Conservation (phyloP, 1,140 invertebrate species). For the Araneus ventricosus region DNA sequence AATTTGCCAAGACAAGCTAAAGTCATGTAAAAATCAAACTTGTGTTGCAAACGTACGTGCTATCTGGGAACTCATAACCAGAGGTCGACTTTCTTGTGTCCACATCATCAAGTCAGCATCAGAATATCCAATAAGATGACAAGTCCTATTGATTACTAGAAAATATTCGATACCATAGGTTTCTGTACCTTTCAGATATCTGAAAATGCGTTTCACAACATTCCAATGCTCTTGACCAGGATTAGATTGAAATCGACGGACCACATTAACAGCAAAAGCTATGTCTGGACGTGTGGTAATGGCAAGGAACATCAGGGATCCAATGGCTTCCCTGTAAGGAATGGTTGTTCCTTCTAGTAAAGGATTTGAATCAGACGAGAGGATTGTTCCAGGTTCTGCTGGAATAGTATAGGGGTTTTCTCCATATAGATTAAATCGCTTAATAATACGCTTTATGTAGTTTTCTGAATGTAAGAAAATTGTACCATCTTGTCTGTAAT, state of each 20-base stretch:
- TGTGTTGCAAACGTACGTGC: too few species aligned
- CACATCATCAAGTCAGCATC: constrained; percentile 80
- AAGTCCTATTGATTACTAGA: not conserved
- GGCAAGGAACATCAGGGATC: constrained; percentile 31
- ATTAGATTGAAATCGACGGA: constrained; percentile 72
- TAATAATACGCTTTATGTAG: too few species aligned
- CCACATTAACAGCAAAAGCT: constrained; percentile 71
- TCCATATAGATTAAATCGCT: too few species aligned
- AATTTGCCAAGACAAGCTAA: too few species aligned
- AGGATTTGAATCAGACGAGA: too few species aligned
- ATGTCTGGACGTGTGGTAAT: constrained; percentile 76
- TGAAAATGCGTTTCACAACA: constrained; percentile 77
- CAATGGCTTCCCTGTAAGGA: too few species aligned
- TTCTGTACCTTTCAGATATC: constrained; percentile 76
- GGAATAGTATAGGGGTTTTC: too few species aligned
- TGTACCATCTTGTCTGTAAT: too few species aligned
- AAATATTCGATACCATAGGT: not conserved
- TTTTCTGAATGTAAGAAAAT: too few species aligned
- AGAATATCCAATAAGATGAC: constrained; percentile 74
- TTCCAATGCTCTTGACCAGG: constrained; percentile 76
- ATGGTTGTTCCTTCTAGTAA: too few species aligned
- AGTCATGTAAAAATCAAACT: too few species aligned
- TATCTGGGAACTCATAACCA: constrained; percentile 12
- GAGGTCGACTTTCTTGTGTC: constrained; percentile 70
- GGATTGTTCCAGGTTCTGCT: not conserved